Base-by-base conservation (phyloP, 2,113 vertebrate genomes). In the Sinocyclocheilus anophthalmus region DNA sequence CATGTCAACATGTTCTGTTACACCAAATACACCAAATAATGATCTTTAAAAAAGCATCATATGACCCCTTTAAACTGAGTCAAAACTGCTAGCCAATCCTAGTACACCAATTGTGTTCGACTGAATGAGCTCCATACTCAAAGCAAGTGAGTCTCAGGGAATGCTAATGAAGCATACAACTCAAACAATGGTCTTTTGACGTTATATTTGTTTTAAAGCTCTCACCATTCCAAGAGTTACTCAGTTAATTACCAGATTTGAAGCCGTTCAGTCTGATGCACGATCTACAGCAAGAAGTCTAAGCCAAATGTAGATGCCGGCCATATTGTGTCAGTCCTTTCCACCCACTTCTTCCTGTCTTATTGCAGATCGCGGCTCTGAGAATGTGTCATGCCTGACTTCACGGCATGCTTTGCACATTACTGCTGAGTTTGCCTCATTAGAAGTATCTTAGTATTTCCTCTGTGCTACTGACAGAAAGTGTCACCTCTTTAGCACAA, bases 281-380 rank as follows among this genome's bases (percentile, higher is more conserved):
- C 59, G 24, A 26, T 24, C n/a, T 3, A 55, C 11, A 76, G 76
- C n/a, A 39, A 78, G 81, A 73, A 42, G 18, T 16, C 57, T 42
- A 75, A 86, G 84, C 12, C 16, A 48, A 77, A 26, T 42, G 92
- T 88, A 92, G 93, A 93, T 94, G 94, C 93, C 94, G 94, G 94
- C 95, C 95, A 94, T 94, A 95, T 95, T 96, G 95, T 96, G 94
- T 97, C 96, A 96, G 93, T 91, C 90, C 65, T 85, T 84, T 85
- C 86, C 87, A 53, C 89, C 89, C 87, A 90, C 89, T 70, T 87
- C 94, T 92, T 90, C 91, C 88, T 87, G 87, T 85, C 87, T 86
- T 83, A 76, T 81, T 83, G 82, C 81, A 89, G 83, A 88, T 90
- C 87, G 84, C 77, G 73, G 89, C 63, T 83, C 63, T 11, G 45